Conservation (phyloP, 2,888 invertebrate species). For the Octodonta nipae region DNA sequence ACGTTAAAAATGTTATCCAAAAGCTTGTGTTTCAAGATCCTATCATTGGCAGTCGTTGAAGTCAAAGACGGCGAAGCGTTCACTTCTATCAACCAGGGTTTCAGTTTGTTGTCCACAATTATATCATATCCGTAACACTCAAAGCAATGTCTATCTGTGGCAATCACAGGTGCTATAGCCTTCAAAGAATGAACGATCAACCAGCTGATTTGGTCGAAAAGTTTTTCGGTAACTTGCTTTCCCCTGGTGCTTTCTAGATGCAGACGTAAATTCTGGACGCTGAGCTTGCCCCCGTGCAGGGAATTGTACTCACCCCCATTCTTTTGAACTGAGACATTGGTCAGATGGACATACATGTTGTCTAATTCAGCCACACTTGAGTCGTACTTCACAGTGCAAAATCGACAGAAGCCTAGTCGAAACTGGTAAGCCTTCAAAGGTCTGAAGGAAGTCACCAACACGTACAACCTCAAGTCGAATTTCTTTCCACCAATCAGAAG, state of each 20-base stretch:
- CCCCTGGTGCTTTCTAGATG: slow-evolving; percentile 85
- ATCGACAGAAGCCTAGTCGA: slow-evolving; percentile 85
- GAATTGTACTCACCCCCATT: slow-evolving; percentile 93
- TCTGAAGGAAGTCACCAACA: slow-evolving; percentile 83
- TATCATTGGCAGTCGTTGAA: slow-evolving; percentile 85
- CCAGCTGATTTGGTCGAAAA: slow-evolving; percentile 82
- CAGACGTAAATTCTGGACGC: slow-evolving; percentile 76
- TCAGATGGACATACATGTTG: slow-evolving; percentile 88
- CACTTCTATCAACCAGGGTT: slow-evolving; percentile 91
- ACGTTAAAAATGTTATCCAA: slow-evolving; percentile 86
- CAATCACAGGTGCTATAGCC: slow-evolving; percentile 84
- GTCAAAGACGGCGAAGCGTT: slow-evolving; percentile 91
- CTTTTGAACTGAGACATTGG: slow-evolving; percentile 96
- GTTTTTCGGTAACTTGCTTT: slow-evolving; percentile 71
- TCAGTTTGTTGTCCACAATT: slow-evolving; percentile 84
- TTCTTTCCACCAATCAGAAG: slow-evolving; percentile 90
- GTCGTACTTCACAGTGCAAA: slow-evolving; percentile 91
- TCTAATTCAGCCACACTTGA: slow-evolving; percentile 75
- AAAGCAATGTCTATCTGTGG: slow-evolving; percentile 82
- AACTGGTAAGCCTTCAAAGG: slow-evolving; percentile 88
- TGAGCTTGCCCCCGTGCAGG: slow-evolving; percentile 89
- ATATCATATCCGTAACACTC: slow-evolving; percentile 95
- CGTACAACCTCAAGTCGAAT: slow-evolving; percentile 84
- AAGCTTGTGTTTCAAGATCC: slow-evolving; percentile 84
- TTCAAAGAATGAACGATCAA: slow-evolving; percentile 84